Base-by-base conservation (phyloP, 2,113 vertebrate species). In the Motacilla tschutschensis region DNA sequence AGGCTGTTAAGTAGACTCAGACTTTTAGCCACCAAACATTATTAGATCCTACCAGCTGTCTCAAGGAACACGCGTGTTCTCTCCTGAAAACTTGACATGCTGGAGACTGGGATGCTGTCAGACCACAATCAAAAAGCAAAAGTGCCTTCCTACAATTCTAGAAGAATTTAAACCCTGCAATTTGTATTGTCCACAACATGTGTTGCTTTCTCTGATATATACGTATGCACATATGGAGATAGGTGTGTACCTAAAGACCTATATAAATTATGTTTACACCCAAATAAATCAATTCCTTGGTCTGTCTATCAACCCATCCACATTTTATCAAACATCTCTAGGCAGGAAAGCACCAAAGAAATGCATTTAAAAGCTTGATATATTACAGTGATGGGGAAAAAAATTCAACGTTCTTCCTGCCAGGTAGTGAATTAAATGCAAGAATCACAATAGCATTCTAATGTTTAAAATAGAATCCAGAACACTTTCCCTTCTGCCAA, bases 381-480 rank as follows among this genome's bases (percentile, higher is more conserved):
- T 10, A 51, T 54, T 64, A 73, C 60, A 63, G 15, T 13, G 46
- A 60, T 0, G 0, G 35, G 33, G 7, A 17, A 54, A 72, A 72
- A 86, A 75, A 26, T 2, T 46, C 40, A 25, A 0, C 19, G 36
- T 35, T 79, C 75, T 88, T 79, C 53, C 53, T 71, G 88, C 24
- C 33, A 82, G 75, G 71, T 59, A 81, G 59, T 48, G 51, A 88
- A 88, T 76, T 90, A 79, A 84, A 86, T 74, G 47, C 40, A 73
- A 82, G 63, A 76, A 51, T 70, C 80, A 74, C 72, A 79, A 91
- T 77, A 48, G 33, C 26, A 20, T 76, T 84, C 35, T 57, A 63
- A 58, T 4, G 20, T 33, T 59, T 88, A 74, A 90, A 93, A 91
- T 18, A 81, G 67, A 76, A 70, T 53, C 57, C 40, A 79, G 78